A percentile compares a stretch with the other conserved stretches of the same genome.
Evolutionary conservation across 2,797 vertebrate species (phyloP).

Genomic region (Sebastes vulpes): DNA sequence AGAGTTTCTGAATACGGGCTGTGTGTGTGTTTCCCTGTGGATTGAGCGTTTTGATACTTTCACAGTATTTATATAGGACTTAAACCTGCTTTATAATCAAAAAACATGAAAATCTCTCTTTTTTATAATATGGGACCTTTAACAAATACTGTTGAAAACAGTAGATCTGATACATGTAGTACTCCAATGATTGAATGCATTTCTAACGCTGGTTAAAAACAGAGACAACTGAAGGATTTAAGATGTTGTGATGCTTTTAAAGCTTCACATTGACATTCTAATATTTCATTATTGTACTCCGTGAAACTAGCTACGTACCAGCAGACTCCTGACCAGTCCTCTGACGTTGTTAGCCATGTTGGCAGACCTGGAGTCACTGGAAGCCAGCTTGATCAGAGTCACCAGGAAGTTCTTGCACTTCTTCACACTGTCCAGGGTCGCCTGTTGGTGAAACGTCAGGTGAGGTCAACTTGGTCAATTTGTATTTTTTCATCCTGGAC

Average conservation of each 20-base stretch:
- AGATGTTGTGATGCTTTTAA: neutral
- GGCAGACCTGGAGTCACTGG: constrained; percentile 89
- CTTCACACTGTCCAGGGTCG: constrained; percentile 94
- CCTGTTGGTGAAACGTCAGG: constrained; percentile 70
- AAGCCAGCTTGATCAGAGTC: constrained; percentile 94
- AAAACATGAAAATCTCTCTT: too few relatives aligned
- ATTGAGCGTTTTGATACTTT: too few relatives aligned
- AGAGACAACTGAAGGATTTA: neutral
- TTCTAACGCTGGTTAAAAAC: neutral
- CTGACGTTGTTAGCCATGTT: constrained; percentile 93
- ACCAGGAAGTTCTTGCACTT: constrained; percentile 98
- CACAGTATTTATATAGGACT: too few relatives aligned
- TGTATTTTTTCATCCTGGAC: too few relatives aligned
- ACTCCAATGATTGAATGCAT: neutral
- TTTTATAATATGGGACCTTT: too few relatives aligned
- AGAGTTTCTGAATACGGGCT: too few relatives aligned
- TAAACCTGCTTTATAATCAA: too few relatives aligned
- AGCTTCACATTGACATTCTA: neutral
- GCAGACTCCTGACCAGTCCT: constrained; percentile 89
- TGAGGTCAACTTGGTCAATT: neutral
- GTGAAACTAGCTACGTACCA: constrained; percentile 80
- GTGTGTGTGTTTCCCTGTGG: too few relatives aligned
- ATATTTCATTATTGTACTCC: neutral
- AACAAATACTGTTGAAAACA: neutral
- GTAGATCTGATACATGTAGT: neutral